Evolutionary conservation across 2,888 invertebrate species (phyloP), one percentile per base, ranked within the genome.

Genomic region (Drosophila atripex): DNA sequence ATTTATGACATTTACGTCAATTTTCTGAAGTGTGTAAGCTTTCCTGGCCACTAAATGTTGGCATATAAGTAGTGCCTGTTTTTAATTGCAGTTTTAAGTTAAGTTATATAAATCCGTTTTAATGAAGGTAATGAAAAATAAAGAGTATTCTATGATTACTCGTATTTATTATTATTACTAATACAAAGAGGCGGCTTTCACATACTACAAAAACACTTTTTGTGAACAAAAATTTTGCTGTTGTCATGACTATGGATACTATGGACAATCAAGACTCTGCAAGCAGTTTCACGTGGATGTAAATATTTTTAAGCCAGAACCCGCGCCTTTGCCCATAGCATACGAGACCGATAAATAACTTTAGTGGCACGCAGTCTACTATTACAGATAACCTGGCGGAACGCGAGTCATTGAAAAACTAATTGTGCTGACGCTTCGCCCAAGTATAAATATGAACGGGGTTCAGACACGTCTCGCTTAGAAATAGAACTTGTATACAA

Each of bases 331-430:
- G 23, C 3, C 16, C 11, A 52, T 21, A 12, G 23, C 25, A 41
- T 30, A 49, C 46, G 18, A 38, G 16, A 46, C 25, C 53, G 53
- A n/a, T 28, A 21, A 21, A 25, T 23, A 30, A 23, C 47, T 12
- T 16, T 28, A 46, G 38, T 35, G 41, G 49, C 54, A 51, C 21
- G 49, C 54, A 50, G 54, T 54, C 56, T 41, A 53, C 32, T 57
- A 64, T 43, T 77, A 75, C 64, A 56, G 73, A 84, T 75, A 83
- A 86, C 84, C 71, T 90, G 76, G 85, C 86, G 78, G 78, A 79
- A 76, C 87, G 89, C 90, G 85, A 85, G 90, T 84, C 89, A 88
- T 89, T 89, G 90, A 86, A 88, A 89, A 91, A 90, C 90, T 90
- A 90, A 90, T 89, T 89, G 89, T 76, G 77, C 79, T 83, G 78